Percentiles rank a stretch among this genome's conserved stretches.
These are phyloP conservation scores for Hyalella azteca DNA, from an alignment of 2,888 invertebrate genomes.

Conservation along the genomic window DNA sequence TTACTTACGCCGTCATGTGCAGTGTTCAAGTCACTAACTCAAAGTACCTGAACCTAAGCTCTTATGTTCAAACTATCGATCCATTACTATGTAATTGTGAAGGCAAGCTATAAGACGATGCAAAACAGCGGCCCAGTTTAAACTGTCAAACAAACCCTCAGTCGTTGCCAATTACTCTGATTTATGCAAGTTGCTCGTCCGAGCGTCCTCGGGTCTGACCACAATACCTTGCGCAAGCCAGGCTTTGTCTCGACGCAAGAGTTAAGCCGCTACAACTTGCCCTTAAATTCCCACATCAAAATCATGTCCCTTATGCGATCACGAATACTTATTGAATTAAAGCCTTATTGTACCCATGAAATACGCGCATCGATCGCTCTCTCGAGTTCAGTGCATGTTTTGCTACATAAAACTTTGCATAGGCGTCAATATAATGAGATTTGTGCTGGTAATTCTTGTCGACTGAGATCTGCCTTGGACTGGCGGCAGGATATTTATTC, in stretches of 20 bases:
- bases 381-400: background rate
- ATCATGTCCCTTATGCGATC: conserved; percentile 4
- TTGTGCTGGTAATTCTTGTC: conserved; percentile 28
- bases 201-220: conserved; percentile 2
- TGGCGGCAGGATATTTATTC: conserved; percentile 28
- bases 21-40: conserved; percentile 35
- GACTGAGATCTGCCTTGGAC: conserved; percentile 26
- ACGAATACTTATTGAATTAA: conserved; percentile 24
- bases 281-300: background rate
- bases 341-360: background rate
- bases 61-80: conserved; percentile 27
- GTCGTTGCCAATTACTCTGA: conserved; percentile 36
- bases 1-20: conserved; percentile 28
- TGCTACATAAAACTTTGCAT: conserved; percentile 15
- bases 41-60: conserved; percentile 17
- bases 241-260: conserved; percentile 18
- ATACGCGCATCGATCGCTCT: background rate
- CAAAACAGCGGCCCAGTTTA: conserved; percentile 37
- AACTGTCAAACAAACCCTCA: conserved; percentile 37
- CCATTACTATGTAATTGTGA: conserved; percentile 37
- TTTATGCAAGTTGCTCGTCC: conserved; percentile 28
- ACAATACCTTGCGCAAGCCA: background rate
- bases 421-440: conserved; percentile 13
- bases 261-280: background rate
- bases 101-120: conserved; percentile 35